Base-by-base conservation (phyloP, 92 coral and sea anemone genomes). In the Actinernus sp. region DNA sequence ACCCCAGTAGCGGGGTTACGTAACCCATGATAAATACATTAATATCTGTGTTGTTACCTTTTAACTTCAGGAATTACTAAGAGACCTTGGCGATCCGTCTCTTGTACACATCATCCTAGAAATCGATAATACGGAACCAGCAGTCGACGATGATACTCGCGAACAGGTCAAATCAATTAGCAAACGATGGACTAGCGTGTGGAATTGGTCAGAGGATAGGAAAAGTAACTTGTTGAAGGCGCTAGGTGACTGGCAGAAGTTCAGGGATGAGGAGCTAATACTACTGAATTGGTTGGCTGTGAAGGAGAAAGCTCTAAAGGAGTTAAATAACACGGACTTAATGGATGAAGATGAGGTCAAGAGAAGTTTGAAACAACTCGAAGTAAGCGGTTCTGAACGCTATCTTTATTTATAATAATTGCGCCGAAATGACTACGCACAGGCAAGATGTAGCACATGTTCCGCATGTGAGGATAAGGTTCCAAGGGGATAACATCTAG, bases 251-350 rank as follows among this genome's bases (percentile, higher is more conserved):
- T 90, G 97, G 97, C 85, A 85, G 86, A 76, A 76, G 54, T 90
- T 90, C 36, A 79, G 97, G 25, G 92, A 86, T 31, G 97, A 90
- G 50, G 89, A 90, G 58, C 58, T 90, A 39, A 55, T 81, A 8
- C 52, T 95, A 56, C 63, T 95, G 49, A 92, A 91, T 37, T 95
- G 99, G 99, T 58, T 95, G 36, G 85, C 85, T 17, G 74, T 57
- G 66, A 95, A 91, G 47, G 97, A 91, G 55, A 80, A 80, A 56
- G 62, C 72, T 31, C 62, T 91, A 30, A 78, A 89, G 22, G 88
- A 84, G 8, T 79, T 95, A 6, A 70, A 79, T 29, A 76, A 84
- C 25, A 86, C 91, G 2, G 89, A 95, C 53, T 61, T 95, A 41
- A 85, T 87, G 28, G 97, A 95, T 48, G 95, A 91, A 27, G 78